These are phyloP conservation scores for Bufotes viridis DNA, from an alignment of 2,797 vertebrate species.

Conservation along the genomic window DNA sequence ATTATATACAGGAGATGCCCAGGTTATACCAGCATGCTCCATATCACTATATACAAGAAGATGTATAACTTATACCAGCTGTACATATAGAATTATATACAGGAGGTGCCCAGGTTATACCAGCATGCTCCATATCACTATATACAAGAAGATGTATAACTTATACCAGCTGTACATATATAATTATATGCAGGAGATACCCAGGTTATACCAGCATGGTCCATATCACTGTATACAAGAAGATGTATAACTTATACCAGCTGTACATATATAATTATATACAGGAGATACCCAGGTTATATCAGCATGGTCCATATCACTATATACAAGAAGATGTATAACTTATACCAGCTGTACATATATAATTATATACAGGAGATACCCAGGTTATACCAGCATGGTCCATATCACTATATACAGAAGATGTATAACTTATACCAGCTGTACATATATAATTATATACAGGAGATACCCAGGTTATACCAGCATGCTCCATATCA, in stretches of 20 bases:
- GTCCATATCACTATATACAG: not conserved
- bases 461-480: not conserved
- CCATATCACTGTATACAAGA: not conserved
- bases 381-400: not conserved
- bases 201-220: not conserved
- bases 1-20: not conserved
- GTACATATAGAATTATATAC: not conserved
- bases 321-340: not conserved
- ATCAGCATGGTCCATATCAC: not conserved
- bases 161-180: not conserved
- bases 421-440: not conserved
- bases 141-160: not conserved
- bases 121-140: not conserved
- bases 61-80: not conserved
- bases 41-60: not conserved
- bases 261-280: not conserved
- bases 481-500: not conserved
- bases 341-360: not conserved
- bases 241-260: not conserved
- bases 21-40: not conserved
- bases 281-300: not conserved
- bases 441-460: conserved; percentile 2
- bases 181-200: not conserved
- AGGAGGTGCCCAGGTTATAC: not conserved
- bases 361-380: not conserved